Percentiles rank a stretch among this genome's conserved stretches.
Conservation (phyloP, 2,888 invertebrate species). For the Electrophaes corylata region DNA sequence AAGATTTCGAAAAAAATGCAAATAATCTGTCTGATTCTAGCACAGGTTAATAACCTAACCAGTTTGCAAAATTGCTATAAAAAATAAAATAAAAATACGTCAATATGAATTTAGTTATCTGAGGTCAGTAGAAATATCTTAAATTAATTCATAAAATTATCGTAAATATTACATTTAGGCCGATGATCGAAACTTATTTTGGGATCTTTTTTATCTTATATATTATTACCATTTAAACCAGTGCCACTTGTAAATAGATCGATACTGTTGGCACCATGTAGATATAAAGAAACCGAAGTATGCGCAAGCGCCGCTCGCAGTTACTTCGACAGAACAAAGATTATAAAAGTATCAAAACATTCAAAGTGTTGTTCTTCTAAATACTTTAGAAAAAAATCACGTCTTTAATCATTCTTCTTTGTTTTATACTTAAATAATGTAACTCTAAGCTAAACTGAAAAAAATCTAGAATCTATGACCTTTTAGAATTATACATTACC, state of each 20-base stretch:
- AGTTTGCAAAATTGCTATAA: constrained; percentile 7
- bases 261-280: background rate
- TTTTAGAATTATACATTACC: no score
- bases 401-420: no score
- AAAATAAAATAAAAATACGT: constrained; percentile 11
- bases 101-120: constrained; percentile 1
- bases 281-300: background rate
- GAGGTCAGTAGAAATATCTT: constrained; percentile 11
- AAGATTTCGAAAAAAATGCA: background rate
- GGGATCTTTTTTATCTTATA: background rate
- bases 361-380: background rate
- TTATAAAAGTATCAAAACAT: no score
- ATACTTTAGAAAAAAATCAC: no score
- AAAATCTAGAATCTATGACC: no score
- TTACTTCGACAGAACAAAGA: no score
- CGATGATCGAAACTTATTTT: background rate
- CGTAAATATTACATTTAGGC: background rate
- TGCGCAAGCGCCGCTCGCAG: background rate
- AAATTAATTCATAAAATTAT: constrained; percentile 1
- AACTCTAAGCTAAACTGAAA: no score
- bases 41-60: constrained; percentile 1
- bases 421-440: no score
- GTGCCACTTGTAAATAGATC: no score
- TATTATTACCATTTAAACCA: background rate
- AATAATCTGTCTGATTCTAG: background rate